phyloP scores from a whole-genome alignment of 2,888 invertebrate species.

The Rhamphomyia laevipes region DNA sequence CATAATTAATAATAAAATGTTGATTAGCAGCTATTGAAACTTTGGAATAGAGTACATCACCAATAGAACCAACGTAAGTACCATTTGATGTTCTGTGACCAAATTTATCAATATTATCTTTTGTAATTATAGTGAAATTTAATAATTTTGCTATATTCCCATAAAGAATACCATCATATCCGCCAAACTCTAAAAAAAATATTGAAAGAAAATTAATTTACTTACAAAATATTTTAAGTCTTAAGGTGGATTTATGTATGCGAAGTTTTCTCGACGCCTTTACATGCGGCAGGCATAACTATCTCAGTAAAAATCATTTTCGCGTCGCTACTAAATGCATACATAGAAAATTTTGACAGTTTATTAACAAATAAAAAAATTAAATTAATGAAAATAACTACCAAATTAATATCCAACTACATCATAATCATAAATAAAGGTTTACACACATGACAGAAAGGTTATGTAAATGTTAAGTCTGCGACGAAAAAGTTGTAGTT shows the following conservation, averaged over 20 bases:
- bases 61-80: neutral
- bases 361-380: too few relatives aligned
- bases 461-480: too few relatives aligned
- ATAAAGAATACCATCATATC: slow-evolving; percentile 33
- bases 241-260: slow-evolving; percentile 8
- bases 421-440: too few relatives aligned
- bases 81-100: neutral
- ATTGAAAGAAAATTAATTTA: neutral
- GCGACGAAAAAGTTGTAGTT: too few relatives aligned
- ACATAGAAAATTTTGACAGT: too few relatives aligned
- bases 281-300: too few relatives aligned
- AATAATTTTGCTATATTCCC: slow-evolving; percentile 26
- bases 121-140: slow-evolving; percentile 24
- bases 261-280: slow-evolving; percentile 13
- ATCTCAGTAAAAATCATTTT: too few relatives aligned
- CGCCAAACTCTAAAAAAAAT: slow-evolving; percentile 17
- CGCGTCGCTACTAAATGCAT: too few relatives aligned
- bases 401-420: too few relatives aligned
- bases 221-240: neutral
- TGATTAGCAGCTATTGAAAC: neutral
- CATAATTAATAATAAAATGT: neutral
- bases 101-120: neutral
- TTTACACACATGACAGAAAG: too few relatives aligned
- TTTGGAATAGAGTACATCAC: neutral
- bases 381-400: too few relatives aligned